Percentiles rank a stretch among this genome's conserved stretches.
phyloP scores from a whole-genome alignment of 2,797 vertebrate genomes.

The Hapalemur alaotrensis region DNA sequence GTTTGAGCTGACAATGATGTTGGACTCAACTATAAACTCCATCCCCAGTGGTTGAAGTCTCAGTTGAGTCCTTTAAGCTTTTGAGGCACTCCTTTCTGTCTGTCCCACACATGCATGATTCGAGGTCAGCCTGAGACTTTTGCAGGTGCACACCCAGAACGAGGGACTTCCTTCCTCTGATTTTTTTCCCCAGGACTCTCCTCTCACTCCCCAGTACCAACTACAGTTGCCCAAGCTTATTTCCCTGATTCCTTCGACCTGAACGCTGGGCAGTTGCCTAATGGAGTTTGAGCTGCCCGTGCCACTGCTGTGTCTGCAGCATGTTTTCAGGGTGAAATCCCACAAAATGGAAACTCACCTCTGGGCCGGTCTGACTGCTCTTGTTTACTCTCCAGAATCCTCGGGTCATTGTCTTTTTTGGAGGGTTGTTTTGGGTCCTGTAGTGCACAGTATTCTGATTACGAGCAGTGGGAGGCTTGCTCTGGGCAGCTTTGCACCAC shows the following conservation, averaged over 20 bases:
- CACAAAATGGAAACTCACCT: rapidly evolving
- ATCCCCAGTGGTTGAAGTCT: neutral
- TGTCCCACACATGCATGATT: rapidly evolving
- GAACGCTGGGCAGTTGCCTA: rapidly evolving
- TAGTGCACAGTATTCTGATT: rapidly evolving
- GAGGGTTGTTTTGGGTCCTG: neutral
- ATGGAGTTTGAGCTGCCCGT: too few species aligned
- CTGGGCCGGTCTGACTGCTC: rapidly evolving
- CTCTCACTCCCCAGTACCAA: neutral
- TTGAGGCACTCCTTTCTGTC: neutral
- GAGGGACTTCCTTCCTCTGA: neutral
- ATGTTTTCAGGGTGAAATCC: neutral
- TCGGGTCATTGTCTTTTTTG: neutral
- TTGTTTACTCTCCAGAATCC: neutral
- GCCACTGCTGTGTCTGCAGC: too few species aligned
- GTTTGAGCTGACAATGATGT: neutral
- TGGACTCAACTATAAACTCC: neutral
- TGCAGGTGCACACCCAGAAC: neutral
- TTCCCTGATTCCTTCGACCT: neutral
- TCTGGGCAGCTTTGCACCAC: rapidly evolving
- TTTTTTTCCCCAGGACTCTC: neutral
- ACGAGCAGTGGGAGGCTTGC: too few species aligned
- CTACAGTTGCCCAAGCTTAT: neutral
- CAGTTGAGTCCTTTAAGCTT: neutral
- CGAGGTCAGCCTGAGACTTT: neutral